These are phyloP conservation scores for Pteronura brasiliensis DNA, from an alignment of 2,113 vertebrate species.

Conservation along the genomic window DNA sequence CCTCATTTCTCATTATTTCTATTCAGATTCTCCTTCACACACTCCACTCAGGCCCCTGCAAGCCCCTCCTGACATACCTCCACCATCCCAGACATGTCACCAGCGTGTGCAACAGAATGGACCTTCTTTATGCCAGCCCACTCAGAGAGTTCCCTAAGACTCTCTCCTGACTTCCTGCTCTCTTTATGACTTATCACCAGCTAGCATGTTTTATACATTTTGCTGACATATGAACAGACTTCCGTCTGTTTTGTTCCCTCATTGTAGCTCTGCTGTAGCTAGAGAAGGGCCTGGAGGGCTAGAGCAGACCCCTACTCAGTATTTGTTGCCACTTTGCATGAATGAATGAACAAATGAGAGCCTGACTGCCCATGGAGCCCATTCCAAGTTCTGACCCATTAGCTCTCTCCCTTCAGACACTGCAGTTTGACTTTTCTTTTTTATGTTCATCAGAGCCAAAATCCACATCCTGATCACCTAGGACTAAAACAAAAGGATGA, in stretches of 20 bases:
- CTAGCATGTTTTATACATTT: neutral
- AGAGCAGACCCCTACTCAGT: neutral
- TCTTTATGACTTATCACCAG: neutral
- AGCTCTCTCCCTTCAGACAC: neutral
- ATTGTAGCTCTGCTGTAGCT: neutral
- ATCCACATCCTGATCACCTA: neutral
- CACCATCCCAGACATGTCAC: neutral
- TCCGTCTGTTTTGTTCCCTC: neutral
- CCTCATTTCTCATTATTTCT: neutral
- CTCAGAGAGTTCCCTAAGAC: neutral
- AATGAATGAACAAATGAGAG: neutral
- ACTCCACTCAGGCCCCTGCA: neutral
- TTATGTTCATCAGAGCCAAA: neutral
- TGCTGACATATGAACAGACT: no score
- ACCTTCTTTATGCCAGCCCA: neutral
- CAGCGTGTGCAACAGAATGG: neutral
- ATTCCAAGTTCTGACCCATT: neutral
- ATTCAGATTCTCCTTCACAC: neutral
- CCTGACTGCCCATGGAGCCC: rapidly evolving
- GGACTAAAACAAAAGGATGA: neutral
- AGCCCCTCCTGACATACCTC: neutral
- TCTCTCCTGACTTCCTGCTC: neutral
- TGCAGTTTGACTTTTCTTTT: neutral
- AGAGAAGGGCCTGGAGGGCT: neutral
- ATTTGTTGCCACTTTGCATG: neutral